Base-by-base conservation (phyloP, 2,113 vertebrate species). In the Misgurnus anguillicaudatus region DNA sequence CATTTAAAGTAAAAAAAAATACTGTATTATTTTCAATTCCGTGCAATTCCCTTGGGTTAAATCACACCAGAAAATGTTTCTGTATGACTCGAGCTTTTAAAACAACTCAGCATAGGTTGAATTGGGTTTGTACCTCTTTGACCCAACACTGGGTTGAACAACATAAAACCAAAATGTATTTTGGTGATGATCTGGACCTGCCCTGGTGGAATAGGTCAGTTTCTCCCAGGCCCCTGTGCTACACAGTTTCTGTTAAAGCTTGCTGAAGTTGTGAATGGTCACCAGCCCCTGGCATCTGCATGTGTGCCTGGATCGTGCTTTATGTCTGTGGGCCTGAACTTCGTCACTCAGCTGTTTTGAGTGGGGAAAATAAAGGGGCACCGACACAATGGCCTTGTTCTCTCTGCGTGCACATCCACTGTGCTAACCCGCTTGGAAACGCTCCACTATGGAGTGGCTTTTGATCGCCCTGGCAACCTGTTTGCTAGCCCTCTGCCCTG, bases 401-500 rank as follows among this genome's bases (percentile, higher is more conserved):
- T 77, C 48, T 60, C 55, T 79, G 66, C 78, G 41, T 36, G 36
- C 77, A 82, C 83, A 73, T 83, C 75, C 86, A 86, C 90, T 91
- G 89, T 91, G 85, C 78, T 45, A 47, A 51, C 51, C 79, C 66
- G 58, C 63, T 81, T 71, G 83, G 65, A 74, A 83, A 78, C 77
- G 61, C 80, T 72, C 57, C 79, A 89, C 88, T 86, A 91, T 92
- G 92, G 87, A 83, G 86, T 83, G 89, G 88, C 88, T 92, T 87
- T 91, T 87, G 85, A 87, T 93, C 66, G 79, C 89, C 48, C 85
- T 93, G 91, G 88, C 87, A 89, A 89, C 88, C 47, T 92, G 86
- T 79, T 79, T 87, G 82, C 87, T 93, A 55, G 64, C 77, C 78
- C 86, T 84, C 79, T 69, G 80, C 85, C 85, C 87, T 85, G 90